phyloP scores from a whole-genome alignment of 2,113 vertebrate species.

The Myotis brandtii region DNA sequence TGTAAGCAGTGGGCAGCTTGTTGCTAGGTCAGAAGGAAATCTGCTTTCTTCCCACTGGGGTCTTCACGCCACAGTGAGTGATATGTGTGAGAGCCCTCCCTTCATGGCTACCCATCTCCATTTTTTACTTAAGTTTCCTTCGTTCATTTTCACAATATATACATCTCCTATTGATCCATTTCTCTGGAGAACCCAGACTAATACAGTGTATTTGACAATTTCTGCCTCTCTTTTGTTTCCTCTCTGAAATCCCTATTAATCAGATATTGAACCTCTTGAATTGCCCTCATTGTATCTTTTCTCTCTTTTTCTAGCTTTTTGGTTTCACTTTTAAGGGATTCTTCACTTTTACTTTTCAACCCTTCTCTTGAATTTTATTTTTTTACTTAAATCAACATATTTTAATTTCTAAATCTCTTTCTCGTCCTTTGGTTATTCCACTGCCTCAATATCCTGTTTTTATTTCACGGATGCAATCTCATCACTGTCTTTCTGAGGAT shows the following conservation, averaged over 20 bases:
- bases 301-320: neutral
- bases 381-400: constrained; percentile 8
- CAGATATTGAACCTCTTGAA: neutral
- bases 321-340: neutral
- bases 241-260: constrained; percentile 11
- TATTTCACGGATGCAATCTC: neutral
- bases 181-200: neutral
- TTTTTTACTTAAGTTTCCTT: neutral
- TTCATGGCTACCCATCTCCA: neutral
- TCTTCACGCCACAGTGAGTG: neutral
- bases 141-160: neutral
- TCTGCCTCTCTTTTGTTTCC: neutral
- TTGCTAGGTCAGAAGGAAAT: neutral
- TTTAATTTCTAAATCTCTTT: constrained; percentile 39
- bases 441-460: constrained; percentile 1
- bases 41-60: neutral
- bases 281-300: neutral
- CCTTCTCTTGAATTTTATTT: neutral
- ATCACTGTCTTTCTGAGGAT: neutral
- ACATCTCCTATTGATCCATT: neutral
- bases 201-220: neutral
- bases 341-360: constrained; percentile 12
- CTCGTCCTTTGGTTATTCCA: neutral
- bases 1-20: neutral
- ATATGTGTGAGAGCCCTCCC: neutral